Evolutionary conservation across 2,797 vertebrate species (phyloP).

Genomic region (Tangara arthus): DNA sequence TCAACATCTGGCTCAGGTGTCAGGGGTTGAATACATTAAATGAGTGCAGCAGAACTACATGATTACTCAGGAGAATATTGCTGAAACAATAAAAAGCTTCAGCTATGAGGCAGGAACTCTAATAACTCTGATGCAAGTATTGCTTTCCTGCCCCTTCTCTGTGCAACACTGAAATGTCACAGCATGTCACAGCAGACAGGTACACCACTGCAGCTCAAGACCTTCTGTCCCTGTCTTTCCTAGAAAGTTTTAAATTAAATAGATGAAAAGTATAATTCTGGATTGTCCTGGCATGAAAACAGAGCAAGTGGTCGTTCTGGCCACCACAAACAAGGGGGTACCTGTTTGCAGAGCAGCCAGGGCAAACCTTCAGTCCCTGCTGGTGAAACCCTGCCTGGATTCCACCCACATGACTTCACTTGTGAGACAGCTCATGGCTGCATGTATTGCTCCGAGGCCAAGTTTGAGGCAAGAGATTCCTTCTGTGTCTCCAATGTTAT

Average conservation of each 20-base stretch:
- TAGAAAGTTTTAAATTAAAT: neutral
- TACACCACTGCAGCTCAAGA: neutral
- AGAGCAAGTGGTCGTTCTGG: neutral
- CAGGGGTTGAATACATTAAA: neutral
- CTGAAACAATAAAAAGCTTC: neutral
- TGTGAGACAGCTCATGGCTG: neutral
- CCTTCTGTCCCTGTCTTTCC: neutral
- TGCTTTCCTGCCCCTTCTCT: neutral
- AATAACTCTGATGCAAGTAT: neutral
- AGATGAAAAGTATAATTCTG: neutral
- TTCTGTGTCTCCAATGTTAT: conserved; percentile 58
- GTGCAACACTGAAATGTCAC: neutral
- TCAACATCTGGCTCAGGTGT: neutral
- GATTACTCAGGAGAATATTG: neutral
- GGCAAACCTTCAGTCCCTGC: neutral
- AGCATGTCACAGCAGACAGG: neutral
- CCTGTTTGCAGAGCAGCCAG: neutral
- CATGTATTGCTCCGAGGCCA: neutral
- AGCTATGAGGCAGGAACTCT: neutral
- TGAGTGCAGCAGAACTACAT: neutral
- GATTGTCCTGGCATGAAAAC: neutral
- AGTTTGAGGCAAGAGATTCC: conserved; percentile 64
- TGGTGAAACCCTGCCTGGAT: conserved; percentile 42
- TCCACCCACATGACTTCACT: conserved; percentile 31
- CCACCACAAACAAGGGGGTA: neutral